Base-by-base conservation (phyloP, 2,113 vertebrate species). In the Beaufortia kweichowensis region DNA sequence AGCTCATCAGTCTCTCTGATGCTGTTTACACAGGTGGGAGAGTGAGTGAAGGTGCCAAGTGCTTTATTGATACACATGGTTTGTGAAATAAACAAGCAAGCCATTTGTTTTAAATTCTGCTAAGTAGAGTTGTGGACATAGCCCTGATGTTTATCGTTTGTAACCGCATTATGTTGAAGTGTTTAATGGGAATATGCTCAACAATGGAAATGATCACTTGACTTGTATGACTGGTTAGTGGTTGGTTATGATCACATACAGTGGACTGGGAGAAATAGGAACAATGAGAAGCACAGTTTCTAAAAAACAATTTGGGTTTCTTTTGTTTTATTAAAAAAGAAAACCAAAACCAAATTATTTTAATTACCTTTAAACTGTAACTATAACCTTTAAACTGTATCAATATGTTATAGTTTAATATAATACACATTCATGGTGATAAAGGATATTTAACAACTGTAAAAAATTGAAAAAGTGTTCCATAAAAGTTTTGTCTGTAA, bases 81-180 rank as follows among this genome's bases (percentile, higher is more conserved):
- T 70, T 46, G 66, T 70, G 56, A 53, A 35, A 70, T 29, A 24
- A 70, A 43, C 21, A 41, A 71, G 59, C 59, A 9, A 61, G 39
- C 39, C 8, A 5, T 66, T n/a, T 4, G 28, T 48, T 73, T 60
- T 7, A 14, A 4, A 61, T 19, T 53, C 23, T 67, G 24, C 21
- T 17, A 61, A 48, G 19, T 12, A 71, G 19, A 24, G 61, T 8
- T 66, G 14, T 10, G 7, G 24, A 31, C 1, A 6, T 48, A 23
- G 23, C 3, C 6, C 3, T 61, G 39, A 61, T 21, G 19, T 53
- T 53, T 53, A 19, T 6, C 15, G 2, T 61, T 60, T 73, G 24
- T 23, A 29, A 61, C 24, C 46, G 48, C n/a, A 53, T 53, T 53
- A 53, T 53, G 48, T n/a, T 53, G 19, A n/a, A n/a, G 19, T n/a